Evolutionary conservation across 2,888 invertebrate genomes (phyloP), one percentile per base, ranked within the genome.

Genomic region (Diplazon laetatorius): DNA sequence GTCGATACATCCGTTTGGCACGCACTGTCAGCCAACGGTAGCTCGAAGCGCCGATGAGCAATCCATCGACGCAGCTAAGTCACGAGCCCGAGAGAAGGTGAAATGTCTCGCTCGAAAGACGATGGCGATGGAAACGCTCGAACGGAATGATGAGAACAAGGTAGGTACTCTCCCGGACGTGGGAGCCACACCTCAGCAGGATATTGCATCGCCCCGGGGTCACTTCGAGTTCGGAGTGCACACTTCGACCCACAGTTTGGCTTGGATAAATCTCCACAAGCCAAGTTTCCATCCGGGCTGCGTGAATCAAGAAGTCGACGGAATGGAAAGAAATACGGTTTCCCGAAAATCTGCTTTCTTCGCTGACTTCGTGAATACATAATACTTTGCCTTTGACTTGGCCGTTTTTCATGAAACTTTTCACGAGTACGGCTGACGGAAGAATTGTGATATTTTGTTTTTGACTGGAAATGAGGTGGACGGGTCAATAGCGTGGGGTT

Each of bases 171-270:
- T 30, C 20, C 55, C 57, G 10, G 18, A 30, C 16, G 35, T 50
- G 9, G 44, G 30, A 2, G 30, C 30, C 37, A n/a, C 44, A 52
- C 59, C 12, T 42, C 12, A 46, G 42, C 78, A 78, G 78, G 78
- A 78, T 78, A 78, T 78, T 78, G 78, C 78, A 75, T 57, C 10
- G 78, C 78, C 78, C 20, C 68, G 50, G 71, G 71, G 78, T 68
- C 66, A 75, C 68, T 72, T 42, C 8, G 44, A 55, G 57, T 55
- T 75, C 65, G 16, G 12, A 18, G n/a, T 10, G 25, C 4, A 68
- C 48, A 39, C 46, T 35, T 63, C 62, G 48, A 55, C 1, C n/a
- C 9, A n/a, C 4, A 72, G 55, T 55, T 63, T 44, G n/a, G 22
- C 44, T 63, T 44, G 14, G 10, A 20, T 44, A 35, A 52, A 50